Percentiles rank a stretch among this genome's conserved stretches.
phyloP scores from a whole-genome alignment of 23 tunicate species.

The Diplosoma virens region DNA sequence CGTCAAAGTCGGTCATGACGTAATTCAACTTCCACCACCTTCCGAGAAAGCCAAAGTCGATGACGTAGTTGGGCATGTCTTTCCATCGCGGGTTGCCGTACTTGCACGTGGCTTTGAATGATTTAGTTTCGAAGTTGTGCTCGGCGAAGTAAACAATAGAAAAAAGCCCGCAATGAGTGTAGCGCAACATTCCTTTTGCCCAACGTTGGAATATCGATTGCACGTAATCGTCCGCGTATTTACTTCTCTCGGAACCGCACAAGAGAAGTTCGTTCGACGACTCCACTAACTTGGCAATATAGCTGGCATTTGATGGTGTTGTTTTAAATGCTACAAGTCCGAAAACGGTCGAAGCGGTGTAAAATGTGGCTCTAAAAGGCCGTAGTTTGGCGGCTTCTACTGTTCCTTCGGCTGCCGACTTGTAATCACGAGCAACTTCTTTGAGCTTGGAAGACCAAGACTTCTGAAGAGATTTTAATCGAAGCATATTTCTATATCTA shows the following conservation, averaged over 20 bases:
- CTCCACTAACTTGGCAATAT: slow-evolving; percentile 37
- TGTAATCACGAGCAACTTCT: slow-evolving; percentile 52
- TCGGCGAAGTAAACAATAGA: slow-evolving; percentile 61
- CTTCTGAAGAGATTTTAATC: background rate
- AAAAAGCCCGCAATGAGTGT: slow-evolving; percentile 47
- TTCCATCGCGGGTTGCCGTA: slow-evolving; percentile 75
- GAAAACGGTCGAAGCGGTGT: slow-evolving; percentile 30
- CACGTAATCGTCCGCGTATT: slow-evolving; percentile 44
- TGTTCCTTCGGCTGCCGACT: slow-evolving; percentile 39
- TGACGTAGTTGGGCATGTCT: slow-evolving; percentile 20
- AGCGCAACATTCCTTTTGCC: slow-evolving; percentile 61
- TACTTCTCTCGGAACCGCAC: slow-evolving; percentile 47
- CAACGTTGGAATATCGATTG: slow-evolving; percentile 30
- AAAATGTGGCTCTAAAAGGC: slow-evolving; percentile 40
- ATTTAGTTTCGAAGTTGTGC: slow-evolving; percentile 36
- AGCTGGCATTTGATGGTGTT: slow-evolving; percentile 35
- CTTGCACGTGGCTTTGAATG: slow-evolving; percentile 63
- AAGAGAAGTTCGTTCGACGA: slow-evolving; percentile 43
- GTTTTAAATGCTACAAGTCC: slow-evolving; percentile 42
- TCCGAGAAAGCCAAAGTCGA: slow-evolving; percentile 66
- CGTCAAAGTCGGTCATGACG: slow-evolving; percentile 75
- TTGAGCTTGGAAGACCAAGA: background rate
- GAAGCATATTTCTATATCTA: too few relatives aligned
- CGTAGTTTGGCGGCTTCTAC: slow-evolving; percentile 22
- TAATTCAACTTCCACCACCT: slow-evolving; percentile 68